A percentile compares a stretch with the other conserved stretches of the same genome.
phyloP scores from a whole-genome alignment of 2,888 invertebrate species.

The Vannuccia rotundouncinata region DNA sequence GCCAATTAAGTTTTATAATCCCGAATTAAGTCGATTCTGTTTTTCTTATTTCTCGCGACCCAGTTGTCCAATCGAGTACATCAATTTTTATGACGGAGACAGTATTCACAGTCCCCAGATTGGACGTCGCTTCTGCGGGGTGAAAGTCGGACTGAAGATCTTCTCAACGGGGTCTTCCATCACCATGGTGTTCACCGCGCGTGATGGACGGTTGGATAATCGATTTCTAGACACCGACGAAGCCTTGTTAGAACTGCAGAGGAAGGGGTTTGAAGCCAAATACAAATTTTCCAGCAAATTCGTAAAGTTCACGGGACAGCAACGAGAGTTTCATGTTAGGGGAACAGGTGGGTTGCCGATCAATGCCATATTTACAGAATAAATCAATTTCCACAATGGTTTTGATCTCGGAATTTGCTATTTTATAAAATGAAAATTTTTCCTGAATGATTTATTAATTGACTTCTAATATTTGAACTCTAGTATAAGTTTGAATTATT shows the following conservation, averaged over 20 bases:
- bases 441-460: too few species aligned
- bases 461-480: too few species aligned
- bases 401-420: too few species aligned
- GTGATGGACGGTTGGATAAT: constrained; percentile 13
- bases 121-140: constrained; percentile 31
- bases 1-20: too few species aligned
- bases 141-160: constrained; percentile 21
- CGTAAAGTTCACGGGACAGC: constrained; percentile 6
- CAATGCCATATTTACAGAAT: too few species aligned
- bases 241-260: constrained; percentile 20
- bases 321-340: constrained; percentile 13
- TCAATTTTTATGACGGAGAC: constrained; percentile 36
- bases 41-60: too few species aligned
- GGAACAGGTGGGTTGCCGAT: constrained; percentile 35
- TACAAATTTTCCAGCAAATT: constrained; percentile 30
- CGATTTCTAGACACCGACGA: constrained; percentile 1
- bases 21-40: too few species aligned
- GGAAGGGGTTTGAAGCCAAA: constrained; percentile 27
- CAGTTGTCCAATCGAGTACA: constrained; percentile 33
- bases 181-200: constrained; percentile 19
- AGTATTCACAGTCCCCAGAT: neutral
- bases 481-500: too few species aligned
- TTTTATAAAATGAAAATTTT: too few species aligned
- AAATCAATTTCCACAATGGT: too few species aligned
- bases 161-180: constrained; percentile 14